These are phyloP conservation scores for Rhopalosiphum nymphaeae DNA, from an alignment of 2,888 invertebrate species.

Conservation along the genomic window DNA sequence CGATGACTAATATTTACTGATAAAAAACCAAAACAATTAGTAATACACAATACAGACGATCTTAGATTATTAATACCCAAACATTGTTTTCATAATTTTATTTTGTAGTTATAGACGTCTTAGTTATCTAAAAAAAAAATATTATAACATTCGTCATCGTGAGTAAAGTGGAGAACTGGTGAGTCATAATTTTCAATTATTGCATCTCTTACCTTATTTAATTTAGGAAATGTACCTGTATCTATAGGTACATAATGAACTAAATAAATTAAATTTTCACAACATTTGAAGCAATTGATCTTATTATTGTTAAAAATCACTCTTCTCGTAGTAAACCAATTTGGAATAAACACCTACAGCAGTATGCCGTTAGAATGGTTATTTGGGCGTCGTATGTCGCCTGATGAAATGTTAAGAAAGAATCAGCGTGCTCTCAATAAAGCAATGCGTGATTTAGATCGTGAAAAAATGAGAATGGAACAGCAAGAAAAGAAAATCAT, in stretches of 20 bases:
- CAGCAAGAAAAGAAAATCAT: conserved; percentile 99
- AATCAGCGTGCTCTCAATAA: conserved; percentile 98
- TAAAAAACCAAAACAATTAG: neutral
- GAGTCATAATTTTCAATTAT: neutral
- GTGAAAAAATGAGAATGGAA: conserved; percentile 95
- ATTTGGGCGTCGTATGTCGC: conserved; percentile 95
- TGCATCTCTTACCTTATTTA: neutral
- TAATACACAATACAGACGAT: neutral
- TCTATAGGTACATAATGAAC: neutral
- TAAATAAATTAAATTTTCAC: neutral
- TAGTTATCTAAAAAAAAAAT: neutral
- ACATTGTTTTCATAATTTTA: neutral
- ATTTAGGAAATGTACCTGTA: neutral
- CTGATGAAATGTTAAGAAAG: conserved; percentile 97
- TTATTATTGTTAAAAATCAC: neutral
- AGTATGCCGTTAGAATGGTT: conserved; percentile 83
- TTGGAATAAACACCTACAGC: neutral
- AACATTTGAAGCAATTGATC: neutral
- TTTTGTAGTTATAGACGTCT: neutral
- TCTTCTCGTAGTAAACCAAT: neutral
- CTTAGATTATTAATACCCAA: neutral
- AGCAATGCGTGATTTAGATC: conserved; percentile 97
- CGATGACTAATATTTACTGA: neutral
- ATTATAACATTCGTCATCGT: neutral
- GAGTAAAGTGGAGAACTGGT: neutral